Percentiles rank a stretch among this genome's conserved stretches.
phyloP scores from a whole-genome alignment of 2,113 vertebrate genomes.

The Gallinago jamesoni region DNA sequence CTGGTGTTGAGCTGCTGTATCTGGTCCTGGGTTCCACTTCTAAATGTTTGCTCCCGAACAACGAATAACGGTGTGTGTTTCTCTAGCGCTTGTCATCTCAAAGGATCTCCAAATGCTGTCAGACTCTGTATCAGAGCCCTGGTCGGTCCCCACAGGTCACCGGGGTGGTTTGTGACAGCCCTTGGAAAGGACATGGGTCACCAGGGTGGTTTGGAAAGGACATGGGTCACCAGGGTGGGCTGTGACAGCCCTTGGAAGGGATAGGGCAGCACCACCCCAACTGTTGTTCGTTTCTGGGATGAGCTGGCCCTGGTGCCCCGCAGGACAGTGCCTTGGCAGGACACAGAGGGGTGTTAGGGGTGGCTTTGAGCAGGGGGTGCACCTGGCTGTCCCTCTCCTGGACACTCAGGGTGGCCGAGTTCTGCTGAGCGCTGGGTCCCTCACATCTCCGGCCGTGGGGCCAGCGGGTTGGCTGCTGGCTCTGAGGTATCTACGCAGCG shows the following conservation, averaged over 20 bases:
- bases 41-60: background rate
- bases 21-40: background rate
- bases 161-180: background rate
- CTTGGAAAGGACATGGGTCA: background rate
- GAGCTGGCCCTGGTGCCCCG: background rate
- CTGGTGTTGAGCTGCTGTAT: background rate
- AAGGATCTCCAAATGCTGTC: background rate
- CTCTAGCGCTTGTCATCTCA: background rate
- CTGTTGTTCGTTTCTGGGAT: background rate
- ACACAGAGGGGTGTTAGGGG: rapidly evolving
- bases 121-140: background rate
- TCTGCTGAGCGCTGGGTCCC: background rate
- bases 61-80: background rate
- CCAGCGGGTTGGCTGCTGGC: background rate
- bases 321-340: background rate
- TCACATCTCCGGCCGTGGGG: background rate
- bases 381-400: rapidly evolving
- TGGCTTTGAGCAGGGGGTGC: background rate
- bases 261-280: background rate
- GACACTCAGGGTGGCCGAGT: rapidly evolving
- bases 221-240: background rate
- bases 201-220: background rate
- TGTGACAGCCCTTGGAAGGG: background rate
- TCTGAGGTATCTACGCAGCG: background rate
- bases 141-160: background rate